Conservation (phyloP, 2,797 vertebrate species). For the Phrynocephalus guinanensis region DNA sequence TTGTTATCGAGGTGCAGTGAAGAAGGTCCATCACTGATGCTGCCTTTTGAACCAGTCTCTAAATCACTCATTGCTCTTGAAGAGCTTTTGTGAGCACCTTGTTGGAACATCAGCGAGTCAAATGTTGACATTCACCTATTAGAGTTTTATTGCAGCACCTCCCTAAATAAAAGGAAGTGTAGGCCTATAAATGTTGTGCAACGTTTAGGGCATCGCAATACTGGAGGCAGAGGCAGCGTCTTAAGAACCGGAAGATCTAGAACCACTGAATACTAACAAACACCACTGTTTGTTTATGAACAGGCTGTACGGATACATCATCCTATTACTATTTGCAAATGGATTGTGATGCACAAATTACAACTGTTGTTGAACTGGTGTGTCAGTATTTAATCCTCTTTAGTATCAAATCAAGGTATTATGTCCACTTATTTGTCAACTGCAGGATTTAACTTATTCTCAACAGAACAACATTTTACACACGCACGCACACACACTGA, state of each 20-base stretch:
- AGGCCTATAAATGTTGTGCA: neutral
- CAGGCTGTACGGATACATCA: neutral
- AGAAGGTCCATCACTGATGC: neutral
- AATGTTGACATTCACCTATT: too few species aligned
- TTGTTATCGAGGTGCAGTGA: neutral
- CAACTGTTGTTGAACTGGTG: too few species aligned
- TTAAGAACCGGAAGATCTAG: neutral
- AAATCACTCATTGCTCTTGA: neutral
- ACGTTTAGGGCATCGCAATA: neutral
- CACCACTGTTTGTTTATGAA: neutral
- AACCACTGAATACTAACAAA: neutral
- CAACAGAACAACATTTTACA: too few species aligned
- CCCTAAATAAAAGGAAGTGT: slow-evolving; percentile 5
- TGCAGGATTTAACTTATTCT: too few species aligned
- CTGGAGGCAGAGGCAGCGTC: neutral
- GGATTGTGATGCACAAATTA: too few species aligned
- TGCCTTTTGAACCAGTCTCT: neutral
- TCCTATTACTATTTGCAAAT: too few species aligned
- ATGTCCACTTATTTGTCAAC: too few species aligned
- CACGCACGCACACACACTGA: too few species aligned
- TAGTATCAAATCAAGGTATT: too few species aligned
- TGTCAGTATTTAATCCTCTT: too few species aligned
- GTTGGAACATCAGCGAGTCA: neutral
- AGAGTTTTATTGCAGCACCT: neutral
- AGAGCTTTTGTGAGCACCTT: neutral